Conservation (phyloP, 1,140 invertebrate species). For the Drosophila arizonae region DNA sequence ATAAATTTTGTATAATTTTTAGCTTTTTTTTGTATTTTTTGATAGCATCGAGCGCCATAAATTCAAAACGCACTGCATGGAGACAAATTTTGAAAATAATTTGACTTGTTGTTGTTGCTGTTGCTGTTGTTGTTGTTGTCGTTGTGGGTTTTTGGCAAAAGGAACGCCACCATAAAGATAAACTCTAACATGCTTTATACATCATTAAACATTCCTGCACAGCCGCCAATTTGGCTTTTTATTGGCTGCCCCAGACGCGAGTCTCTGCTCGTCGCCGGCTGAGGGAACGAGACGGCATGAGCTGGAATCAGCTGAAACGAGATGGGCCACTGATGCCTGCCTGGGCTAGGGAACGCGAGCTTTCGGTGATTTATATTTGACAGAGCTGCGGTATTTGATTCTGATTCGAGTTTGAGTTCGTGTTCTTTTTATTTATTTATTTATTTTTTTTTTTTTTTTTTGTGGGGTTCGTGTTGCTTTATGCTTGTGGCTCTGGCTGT, state of each 20-base stretch:
- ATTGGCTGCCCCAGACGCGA: constrained; percentile 50
- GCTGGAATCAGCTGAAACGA: constrained; percentile 9
- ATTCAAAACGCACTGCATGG: constrained; percentile 56
- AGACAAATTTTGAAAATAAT: constrained; percentile 78
- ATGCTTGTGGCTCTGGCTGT: constrained; percentile 1
- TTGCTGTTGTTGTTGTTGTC: constrained; percentile 17
- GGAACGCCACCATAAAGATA: constrained; percentile 78
- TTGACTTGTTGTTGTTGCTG: constrained; percentile 29
- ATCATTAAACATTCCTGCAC: constrained; percentile 82
- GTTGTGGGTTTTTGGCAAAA: constrained; percentile 47
- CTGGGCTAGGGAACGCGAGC: constrained; percentile 39
- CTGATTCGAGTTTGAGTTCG: constrained; percentile 20
- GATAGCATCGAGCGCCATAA: constrained; percentile 78
- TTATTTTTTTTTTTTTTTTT: neutral
- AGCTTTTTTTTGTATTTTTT: constrained; percentile 35
- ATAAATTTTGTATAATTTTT: constrained; percentile 4
- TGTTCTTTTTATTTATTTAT: neutral
- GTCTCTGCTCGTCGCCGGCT: neutral
- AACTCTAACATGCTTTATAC: constrained; percentile 82
- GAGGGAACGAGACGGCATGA: neutral
- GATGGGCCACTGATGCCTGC: constrained; percentile 11
- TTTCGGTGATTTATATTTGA: constrained; percentile 79
- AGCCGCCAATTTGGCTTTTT: constrained; percentile 64
- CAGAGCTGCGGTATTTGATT: constrained; percentile 52
- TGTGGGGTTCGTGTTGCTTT: constrained; percentile 15